Evolutionary conservation across 1,140 invertebrate species (phyloP).

Genomic region (Drosophila subpulchrella): DNA sequence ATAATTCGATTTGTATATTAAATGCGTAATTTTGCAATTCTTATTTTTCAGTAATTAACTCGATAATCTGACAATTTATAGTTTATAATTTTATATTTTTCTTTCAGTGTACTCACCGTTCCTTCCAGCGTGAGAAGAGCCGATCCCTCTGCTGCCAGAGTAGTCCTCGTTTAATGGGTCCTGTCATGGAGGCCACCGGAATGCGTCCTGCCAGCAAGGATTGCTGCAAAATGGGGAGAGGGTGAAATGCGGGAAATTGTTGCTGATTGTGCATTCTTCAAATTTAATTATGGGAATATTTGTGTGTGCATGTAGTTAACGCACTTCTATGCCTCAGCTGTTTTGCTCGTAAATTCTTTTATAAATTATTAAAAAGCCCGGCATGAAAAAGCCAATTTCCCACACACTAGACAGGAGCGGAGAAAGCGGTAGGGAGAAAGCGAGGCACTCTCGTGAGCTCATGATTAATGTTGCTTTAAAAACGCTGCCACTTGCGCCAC

Average conservation of each 20-base stretch:
- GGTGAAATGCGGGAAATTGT: conserved; percentile 51
- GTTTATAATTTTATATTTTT: background rate
- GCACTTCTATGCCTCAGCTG: conserved; percentile 63
- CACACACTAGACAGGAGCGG: conserved; percentile 30
- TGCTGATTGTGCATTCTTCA: conserved; percentile 67
- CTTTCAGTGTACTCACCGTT: conserved; percentile 83
- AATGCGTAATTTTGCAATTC: no score
- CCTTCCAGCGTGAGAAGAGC: conserved; percentile 89
- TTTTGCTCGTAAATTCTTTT: conserved; percentile 71
- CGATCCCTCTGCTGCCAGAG: conserved; percentile 89
- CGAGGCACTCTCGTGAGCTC: conserved; percentile 54
- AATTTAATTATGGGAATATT: conserved; percentile 56
- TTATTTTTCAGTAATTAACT: no score
- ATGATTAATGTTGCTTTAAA: conserved; percentile 79
- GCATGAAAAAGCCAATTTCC: conserved; percentile 48
- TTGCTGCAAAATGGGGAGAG: conserved; percentile 78
- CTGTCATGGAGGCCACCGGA: conserved; percentile 83
- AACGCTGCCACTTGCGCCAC: conserved; percentile 70
- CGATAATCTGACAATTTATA: no score
- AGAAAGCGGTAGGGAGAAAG: conserved; percentile 22
- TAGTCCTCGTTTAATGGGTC: conserved; percentile 87
- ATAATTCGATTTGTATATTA: no score
- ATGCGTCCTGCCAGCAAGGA: conserved; percentile 85
- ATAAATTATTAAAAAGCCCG: conserved; percentile 64
- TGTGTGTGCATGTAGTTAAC: conserved; percentile 35